These are phyloP conservation scores for Strix uralensis DNA, from an alignment of 2,113 vertebrate genomes.

Conservation along the genomic window DNA sequence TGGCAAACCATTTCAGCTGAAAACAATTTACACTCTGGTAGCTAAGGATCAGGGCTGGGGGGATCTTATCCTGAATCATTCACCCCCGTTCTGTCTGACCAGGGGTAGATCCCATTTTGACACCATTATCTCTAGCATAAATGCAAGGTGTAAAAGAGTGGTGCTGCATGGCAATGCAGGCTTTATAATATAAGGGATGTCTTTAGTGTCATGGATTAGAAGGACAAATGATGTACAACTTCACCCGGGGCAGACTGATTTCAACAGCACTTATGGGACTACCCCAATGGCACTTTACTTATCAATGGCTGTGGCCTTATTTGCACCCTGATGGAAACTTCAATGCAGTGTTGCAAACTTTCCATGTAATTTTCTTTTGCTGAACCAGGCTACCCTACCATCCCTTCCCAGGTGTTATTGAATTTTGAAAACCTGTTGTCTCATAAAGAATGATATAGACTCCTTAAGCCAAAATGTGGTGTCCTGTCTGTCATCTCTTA, in stretches of 20 bases:
- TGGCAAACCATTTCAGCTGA: neutral
- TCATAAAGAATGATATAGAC: neutral
- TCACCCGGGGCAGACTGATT: neutral
- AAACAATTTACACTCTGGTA: neutral
- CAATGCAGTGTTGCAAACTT: neutral
- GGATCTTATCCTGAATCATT: neutral
- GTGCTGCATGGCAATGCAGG: rapidly evolving
- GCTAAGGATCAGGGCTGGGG: neutral
- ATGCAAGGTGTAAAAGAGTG: neutral
- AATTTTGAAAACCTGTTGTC: neutral
- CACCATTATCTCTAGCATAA: neutral
- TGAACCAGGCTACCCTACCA: neutral
- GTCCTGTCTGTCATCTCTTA: neutral
- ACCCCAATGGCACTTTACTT: neutral
- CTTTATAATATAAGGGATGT: neutral
- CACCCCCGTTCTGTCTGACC: neutral
- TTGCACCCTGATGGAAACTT: neutral
- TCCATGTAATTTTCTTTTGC: neutral
- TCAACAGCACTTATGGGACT: neutral
- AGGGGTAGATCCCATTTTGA: neutral
- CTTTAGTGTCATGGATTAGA: neutral
- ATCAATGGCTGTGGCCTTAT: neutral
- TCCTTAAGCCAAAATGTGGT: neutral
- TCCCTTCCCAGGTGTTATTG: neutral
- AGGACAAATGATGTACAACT: neutral